phyloP scores from a whole-genome alignment of 2,797 vertebrate species.

The Chaetophractus vellerosus region DNA sequence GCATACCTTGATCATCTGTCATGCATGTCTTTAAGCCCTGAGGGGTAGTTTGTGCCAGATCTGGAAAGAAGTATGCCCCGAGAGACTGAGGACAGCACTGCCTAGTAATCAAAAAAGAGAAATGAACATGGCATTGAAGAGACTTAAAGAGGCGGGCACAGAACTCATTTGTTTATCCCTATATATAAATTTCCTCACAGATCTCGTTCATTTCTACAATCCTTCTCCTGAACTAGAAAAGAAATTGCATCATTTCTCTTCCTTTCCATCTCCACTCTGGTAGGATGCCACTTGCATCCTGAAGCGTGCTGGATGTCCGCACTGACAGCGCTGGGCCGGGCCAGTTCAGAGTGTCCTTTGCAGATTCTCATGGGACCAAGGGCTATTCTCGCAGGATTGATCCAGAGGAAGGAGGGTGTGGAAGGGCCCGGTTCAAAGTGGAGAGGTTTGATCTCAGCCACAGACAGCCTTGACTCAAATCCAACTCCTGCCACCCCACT shows the following conservation, averaged over 20 bases:
- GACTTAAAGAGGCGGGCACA: slow-evolving; percentile 85
- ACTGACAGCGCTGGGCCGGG: background rate
- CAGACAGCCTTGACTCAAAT: background rate
- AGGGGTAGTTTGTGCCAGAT: slow-evolving; percentile 87
- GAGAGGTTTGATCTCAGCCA: background rate
- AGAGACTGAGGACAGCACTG: slow-evolving; percentile 87
- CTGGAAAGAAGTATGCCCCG: slow-evolving; percentile 86
- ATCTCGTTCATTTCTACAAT: slow-evolving; percentile 86
- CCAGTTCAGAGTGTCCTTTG: background rate
- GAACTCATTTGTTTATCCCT: slow-evolving; percentile 89
- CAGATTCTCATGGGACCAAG: background rate
- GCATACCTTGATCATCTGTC: slow-evolving; percentile 87
- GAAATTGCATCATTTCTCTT: slow-evolving; percentile 90
- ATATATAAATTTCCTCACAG: slow-evolving; percentile 87
- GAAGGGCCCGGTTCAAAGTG: background rate
- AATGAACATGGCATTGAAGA: slow-evolving; percentile 85
- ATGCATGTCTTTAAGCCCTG: slow-evolving; percentile 87
- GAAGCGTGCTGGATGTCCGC: slow-evolving; percentile 73
- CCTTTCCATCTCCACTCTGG: slow-evolving; percentile 79
- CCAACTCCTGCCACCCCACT: background rate
- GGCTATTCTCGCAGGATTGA: background rate
- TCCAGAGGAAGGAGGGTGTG: background rate
- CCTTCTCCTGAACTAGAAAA: slow-evolving; percentile 87
- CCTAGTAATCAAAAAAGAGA: slow-evolving; percentile 88
- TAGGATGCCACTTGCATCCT: slow-evolving; percentile 82